Evolutionary conservation across 1,140 invertebrate species (phyloP), one percentile per base, ranked within the genome.

Genomic region (Heterodera carotae): DNA sequence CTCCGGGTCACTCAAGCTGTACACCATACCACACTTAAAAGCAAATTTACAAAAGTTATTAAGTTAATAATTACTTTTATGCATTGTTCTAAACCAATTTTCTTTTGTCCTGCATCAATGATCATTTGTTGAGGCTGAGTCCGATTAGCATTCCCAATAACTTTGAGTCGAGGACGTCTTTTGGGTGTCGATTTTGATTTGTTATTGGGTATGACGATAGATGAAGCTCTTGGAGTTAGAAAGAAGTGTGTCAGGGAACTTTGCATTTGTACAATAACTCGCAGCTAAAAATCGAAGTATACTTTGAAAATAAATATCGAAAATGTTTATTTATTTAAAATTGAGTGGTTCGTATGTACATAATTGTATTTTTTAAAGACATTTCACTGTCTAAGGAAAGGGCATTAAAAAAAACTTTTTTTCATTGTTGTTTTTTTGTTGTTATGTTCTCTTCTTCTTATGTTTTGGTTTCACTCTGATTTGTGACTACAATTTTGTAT

Each of bases 1-100:
- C 12, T 70, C 53, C 7, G 33, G 39, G n/a, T 78, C 71, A 60
- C 78, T 74, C 27, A 81, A 25, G 43, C 83, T 83, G 71, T 81
- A 83, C 18, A 75, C 74, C 82, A 83, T 83, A 48, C 76, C 82
- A 34, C 82, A 83, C 82, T 83, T 36, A 77, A 83, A 75, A 66
- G 22, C 29, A 7, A 34, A n/a, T 66, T 69, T 33, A n/a, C 2
- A 80, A 33, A 67, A n/a, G 68, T 67, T 31, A n/a, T n/a, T 43
- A 12, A 43, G 6, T 43, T 0, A 8, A 43, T 18, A n/a, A 39
- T 27, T 48, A 82, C 81, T 48, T 80, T 68, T 48, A 36, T 29
- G 68, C 81, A 82, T 33, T 76, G 64, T 43, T 81, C 77, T 22
- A 84, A 25, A 12, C 81, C 81, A 71, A 82, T 72, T 18, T 82